These are phyloP conservation scores for Calliphora vomitoria DNA, from an alignment of 2,888 invertebrate genomes.

Conservation along the genomic window DNA sequence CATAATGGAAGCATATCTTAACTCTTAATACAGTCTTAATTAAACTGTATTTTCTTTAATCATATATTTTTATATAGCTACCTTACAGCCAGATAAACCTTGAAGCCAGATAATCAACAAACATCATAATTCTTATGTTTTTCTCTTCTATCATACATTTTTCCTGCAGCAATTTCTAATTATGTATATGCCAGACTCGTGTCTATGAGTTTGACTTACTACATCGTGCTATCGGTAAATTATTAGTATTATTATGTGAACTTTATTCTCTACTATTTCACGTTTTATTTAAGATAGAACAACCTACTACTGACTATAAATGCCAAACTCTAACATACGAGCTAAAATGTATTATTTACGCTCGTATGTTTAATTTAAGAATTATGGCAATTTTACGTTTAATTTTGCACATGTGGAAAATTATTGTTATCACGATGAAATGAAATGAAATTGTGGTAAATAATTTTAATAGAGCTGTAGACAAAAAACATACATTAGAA, in stretches of 20 bases:
- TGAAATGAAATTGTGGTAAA: conserved; percentile 4
- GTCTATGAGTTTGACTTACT: not conserved
- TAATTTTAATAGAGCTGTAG: not conserved
- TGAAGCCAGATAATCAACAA: too few species aligned
- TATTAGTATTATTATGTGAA: not conserved
- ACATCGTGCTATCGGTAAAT: not conserved
- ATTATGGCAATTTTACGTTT: conserved; percentile 38
- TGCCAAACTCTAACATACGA: too few species aligned
- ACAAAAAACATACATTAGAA: not conserved
- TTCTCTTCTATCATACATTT: too few species aligned
- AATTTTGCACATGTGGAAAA: not conserved
- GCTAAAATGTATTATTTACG: too few species aligned
- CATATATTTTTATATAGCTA: too few species aligned
- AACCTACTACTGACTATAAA: not conserved
- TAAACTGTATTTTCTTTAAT: too few species aligned
- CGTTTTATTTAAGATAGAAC: not conserved
- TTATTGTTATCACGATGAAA: not conserved
- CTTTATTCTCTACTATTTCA: not conserved
- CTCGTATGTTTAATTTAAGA: not conserved
- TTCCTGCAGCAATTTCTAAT: not conserved
- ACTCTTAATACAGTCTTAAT: too few species aligned
- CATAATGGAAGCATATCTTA: too few species aligned
- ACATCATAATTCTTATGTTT: too few species aligned
- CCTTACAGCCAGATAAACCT: too few species aligned
- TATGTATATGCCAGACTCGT: not conserved